Evolutionary conservation across 2,113 vertebrate genomes (phyloP).

Genomic region (Cynocephalus volans): DNA sequence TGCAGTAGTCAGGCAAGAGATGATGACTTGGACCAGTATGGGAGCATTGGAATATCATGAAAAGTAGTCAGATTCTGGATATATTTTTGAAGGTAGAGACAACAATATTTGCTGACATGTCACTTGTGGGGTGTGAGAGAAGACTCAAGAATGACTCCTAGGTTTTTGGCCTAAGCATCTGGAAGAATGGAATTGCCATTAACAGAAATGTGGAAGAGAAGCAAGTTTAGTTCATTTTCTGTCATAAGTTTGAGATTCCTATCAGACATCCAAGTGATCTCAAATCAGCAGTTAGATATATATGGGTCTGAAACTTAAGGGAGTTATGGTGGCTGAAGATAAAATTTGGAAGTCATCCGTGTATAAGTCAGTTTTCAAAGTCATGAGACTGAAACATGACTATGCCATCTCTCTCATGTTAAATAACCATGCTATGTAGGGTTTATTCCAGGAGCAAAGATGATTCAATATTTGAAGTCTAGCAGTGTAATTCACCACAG

Average conservation of each 20-base stretch:
- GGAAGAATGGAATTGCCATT: background rate
- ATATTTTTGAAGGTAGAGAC: background rate
- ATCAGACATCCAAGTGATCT: background rate
- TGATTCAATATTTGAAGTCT: constrained; percentile 25
- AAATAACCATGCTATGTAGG: background rate
- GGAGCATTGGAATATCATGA: background rate
- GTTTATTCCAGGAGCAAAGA: constrained; percentile 43
- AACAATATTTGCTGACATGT: background rate
- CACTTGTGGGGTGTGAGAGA: background rate
- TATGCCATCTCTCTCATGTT: background rate
- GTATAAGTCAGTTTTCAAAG: background rate
- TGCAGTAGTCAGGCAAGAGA: background rate
- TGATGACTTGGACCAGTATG: background rate
- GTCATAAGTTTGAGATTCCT: background rate
- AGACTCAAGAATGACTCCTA: background rate
- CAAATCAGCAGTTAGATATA: background rate
- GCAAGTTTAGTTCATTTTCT: background rate
- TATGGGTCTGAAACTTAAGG: background rate
- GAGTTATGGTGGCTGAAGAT: background rate
- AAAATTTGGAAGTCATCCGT: background rate
- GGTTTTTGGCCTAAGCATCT: background rate
- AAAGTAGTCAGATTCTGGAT: background rate
- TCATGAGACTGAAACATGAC: background rate
- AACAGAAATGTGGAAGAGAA: background rate
- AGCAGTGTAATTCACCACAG: background rate